Conservation (phyloP, 37 sponge, comb jelly and placozoan genomes). For the Aphrocallistes beatrix region DNA sequence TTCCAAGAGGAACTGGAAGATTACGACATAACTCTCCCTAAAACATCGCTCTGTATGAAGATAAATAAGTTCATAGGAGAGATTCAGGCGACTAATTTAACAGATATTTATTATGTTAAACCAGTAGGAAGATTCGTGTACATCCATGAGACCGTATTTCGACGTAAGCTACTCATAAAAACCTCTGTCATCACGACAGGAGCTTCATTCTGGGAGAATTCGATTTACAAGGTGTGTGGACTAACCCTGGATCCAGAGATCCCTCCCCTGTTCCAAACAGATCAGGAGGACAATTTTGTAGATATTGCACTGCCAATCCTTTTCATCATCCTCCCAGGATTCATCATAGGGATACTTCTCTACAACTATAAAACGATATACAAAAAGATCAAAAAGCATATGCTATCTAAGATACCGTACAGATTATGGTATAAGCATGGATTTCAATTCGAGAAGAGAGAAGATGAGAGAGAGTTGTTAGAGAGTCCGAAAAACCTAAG, state of each 20-base stretch:
- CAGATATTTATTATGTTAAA: not conserved
- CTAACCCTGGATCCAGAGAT: not conserved
- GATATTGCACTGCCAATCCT: not conserved
- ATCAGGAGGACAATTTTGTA: not conserved
- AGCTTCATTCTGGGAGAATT: not conserved
- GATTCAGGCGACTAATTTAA: not conserved
- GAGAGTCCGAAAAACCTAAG: not conserved
- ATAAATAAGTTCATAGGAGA: conserved; percentile 16
- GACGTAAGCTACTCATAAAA: not conserved
- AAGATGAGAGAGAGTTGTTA: not conserved
- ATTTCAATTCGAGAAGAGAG: not conserved
- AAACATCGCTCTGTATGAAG: not conserved
- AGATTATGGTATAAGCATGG: not conserved
- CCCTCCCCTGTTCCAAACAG: not conserved
- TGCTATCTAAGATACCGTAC: not conserved
- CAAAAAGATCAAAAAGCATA: not conserved
- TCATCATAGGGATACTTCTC: not conserved
- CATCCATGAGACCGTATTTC: not conserved
- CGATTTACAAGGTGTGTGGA: not conserved
- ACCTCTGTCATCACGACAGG: not conserved
- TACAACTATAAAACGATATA: not conserved
- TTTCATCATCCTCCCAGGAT: not conserved
- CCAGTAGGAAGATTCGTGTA: not conserved
- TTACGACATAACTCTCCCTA: not conserved
- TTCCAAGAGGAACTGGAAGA: not conserved